Evolutionary conservation across 2,113 vertebrate species (phyloP).

Genomic region (Axis porcinus): DNA sequence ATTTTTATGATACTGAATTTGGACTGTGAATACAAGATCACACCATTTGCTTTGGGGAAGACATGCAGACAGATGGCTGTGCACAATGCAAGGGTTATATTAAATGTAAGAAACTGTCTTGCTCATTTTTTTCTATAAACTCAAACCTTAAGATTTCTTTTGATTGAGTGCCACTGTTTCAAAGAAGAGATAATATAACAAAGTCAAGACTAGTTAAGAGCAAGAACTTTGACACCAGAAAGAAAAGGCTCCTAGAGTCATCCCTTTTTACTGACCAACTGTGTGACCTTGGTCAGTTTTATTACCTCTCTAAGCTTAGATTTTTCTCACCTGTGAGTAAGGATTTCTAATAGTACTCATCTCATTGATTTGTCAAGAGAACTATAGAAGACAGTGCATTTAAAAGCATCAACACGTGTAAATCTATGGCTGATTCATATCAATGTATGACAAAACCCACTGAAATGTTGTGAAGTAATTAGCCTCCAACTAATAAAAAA

Average conservation of each 20-base stretch:
- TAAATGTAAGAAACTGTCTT: neutral
- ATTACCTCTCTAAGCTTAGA: neutral
- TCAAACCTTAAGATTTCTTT: neutral
- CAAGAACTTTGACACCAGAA: neutral
- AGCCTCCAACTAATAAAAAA: no score
- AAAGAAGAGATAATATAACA: neutral
- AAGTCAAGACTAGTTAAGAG: neutral
- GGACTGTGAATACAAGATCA: neutral
- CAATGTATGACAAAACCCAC: no score
- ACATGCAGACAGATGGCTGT: neutral
- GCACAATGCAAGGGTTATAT: neutral
- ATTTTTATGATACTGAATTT: neutral
- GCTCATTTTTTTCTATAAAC: neutral
- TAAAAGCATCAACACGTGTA: neutral
- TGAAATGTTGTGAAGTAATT: no score
- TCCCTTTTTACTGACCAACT: neutral
- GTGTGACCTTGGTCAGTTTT: neutral
- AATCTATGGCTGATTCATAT: no score
- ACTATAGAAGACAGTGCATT: neutral
- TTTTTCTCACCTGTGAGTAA: neutral
- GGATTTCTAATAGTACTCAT: neutral
- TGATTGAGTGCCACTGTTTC: neutral
- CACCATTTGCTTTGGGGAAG: neutral
- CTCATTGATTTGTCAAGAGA: neutral
- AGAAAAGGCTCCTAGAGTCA: neutral